Conservation (phyloP, 2,888 invertebrate species). For the Metacarcinus magister region DNA sequence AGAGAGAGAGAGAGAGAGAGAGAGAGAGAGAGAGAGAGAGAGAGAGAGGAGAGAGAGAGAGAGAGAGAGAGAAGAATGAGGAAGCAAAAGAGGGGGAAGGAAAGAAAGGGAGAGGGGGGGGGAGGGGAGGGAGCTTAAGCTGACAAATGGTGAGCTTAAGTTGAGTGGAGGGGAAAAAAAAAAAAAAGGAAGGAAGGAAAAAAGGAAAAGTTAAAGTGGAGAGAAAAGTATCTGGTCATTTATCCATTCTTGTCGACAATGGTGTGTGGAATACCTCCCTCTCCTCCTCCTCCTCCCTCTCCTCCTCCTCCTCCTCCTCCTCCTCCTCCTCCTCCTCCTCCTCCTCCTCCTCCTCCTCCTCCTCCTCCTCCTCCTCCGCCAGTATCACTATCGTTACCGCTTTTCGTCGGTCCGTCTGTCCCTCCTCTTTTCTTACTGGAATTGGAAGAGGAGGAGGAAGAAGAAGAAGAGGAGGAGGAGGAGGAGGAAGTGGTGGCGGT, state of each 20-base stretch:
- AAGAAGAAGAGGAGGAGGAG: too few species aligned
- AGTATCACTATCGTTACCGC: too few species aligned
- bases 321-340: background rate
- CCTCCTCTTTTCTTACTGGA: too few species aligned
- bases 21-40: background rate
- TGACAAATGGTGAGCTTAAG: too few species aligned
- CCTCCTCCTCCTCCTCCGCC: too few species aligned
- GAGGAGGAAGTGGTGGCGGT: too few species aligned
- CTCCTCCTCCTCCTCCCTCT: background rate
- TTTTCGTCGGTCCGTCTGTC: too few species aligned
- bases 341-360: background rate
- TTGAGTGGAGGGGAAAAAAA: too few species aligned
- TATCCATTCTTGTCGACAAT: slow-evolving; percentile 9
- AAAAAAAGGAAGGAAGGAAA: background rate
- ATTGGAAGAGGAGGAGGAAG: too few species aligned
- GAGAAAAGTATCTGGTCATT: slow-evolving; percentile 26
- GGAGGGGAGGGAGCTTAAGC: too few species aligned
- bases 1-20: background rate
- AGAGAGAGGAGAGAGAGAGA: background rate
- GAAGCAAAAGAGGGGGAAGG: background rate
- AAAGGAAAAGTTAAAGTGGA: background rate
- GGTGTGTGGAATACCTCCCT: background rate
- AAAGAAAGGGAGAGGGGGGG: background rate
- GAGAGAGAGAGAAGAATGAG: background rate
- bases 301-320: background rate